Percentiles rank a stretch among this genome's conserved stretches.
These are phyloP conservation scores for Poecile atricapillus DNA, from an alignment of 2,113 vertebrate species.

Conservation along the genomic window DNA sequence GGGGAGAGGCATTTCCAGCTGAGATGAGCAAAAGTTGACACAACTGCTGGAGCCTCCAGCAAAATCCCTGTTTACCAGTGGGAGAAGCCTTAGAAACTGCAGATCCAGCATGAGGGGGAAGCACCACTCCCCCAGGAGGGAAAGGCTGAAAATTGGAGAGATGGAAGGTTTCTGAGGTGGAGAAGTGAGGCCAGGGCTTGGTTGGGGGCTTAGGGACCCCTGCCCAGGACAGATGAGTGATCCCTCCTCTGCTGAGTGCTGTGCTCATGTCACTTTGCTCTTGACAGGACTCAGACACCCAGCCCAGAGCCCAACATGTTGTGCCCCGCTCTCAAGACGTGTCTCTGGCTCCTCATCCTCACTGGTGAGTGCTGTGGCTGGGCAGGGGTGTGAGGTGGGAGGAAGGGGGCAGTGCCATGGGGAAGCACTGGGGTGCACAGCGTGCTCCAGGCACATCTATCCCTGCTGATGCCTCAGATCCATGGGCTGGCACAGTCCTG, in stretches of 20 bases:
- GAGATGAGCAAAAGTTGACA: conserved; percentile 7
- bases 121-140: neutral
- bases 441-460: rapidly evolving
- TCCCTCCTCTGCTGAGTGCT: neutral
- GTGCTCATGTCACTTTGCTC: neutral
- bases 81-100: conserved; percentile 7
- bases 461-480: neutral
- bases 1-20: neutral
- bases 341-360: conserved; percentile 10
- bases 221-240: rapidly evolving
- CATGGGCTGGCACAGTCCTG: rapidly evolving
- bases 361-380: conserved; percentile 53
- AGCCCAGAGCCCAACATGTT: neutral
- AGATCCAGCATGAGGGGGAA: neutral
- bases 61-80: neutral
- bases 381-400: neutral
- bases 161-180: neutral
- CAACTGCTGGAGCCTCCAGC: neutral
- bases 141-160: neutral
- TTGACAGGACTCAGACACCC: neutral
- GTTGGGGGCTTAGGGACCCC: neutral
- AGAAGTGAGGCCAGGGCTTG: neutral
- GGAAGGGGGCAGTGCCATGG: rapidly evolving
- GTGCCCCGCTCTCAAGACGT: neutral
- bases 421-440: neutral